Conservation (phyloP, 2,797 vertebrate genomes). For the Catostomus latipinnis region DNA sequence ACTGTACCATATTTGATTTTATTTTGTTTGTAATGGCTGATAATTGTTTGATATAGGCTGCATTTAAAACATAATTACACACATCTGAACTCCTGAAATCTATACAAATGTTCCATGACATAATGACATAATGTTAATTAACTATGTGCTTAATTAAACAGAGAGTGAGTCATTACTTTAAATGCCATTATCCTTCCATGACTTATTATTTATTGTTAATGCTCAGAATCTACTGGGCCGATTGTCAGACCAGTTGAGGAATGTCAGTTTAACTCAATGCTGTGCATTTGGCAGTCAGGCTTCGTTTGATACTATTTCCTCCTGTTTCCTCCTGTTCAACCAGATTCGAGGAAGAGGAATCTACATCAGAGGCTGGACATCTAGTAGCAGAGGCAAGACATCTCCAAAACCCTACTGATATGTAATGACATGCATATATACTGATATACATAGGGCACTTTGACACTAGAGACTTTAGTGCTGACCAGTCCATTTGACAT, state of each 20-base stretch:
- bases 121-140: constrained; percentile 40
- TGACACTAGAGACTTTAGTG: too few species aligned
- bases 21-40: too few species aligned
- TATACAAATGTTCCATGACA: constrained; percentile 24
- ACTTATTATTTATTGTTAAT: constrained; percentile 70
- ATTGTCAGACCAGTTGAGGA: constrained; percentile 49
- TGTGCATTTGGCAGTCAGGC: constrained; percentile 72
- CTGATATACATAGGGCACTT: too few species aligned
- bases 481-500: too few species aligned
- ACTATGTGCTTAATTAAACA: constrained; percentile 34
- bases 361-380: neutral
- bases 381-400: constrained; percentile 54
- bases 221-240: constrained; percentile 58
- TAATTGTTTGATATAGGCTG: neutral
- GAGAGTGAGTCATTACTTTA: constrained; percentile 28
- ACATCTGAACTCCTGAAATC: neutral
- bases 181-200: constrained; percentile 64
- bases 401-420: constrained; percentile 53
- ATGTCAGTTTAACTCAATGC: constrained; percentile 52
- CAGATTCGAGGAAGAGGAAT: neutral
- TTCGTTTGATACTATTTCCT: constrained; percentile 61
- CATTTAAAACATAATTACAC: neutral
- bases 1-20: too few species aligned
- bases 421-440: neutral
- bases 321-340: constrained; percentile 58